Conservation (phyloP, 1,140 invertebrate species). For the Hylyphantes graminicola region DNA sequence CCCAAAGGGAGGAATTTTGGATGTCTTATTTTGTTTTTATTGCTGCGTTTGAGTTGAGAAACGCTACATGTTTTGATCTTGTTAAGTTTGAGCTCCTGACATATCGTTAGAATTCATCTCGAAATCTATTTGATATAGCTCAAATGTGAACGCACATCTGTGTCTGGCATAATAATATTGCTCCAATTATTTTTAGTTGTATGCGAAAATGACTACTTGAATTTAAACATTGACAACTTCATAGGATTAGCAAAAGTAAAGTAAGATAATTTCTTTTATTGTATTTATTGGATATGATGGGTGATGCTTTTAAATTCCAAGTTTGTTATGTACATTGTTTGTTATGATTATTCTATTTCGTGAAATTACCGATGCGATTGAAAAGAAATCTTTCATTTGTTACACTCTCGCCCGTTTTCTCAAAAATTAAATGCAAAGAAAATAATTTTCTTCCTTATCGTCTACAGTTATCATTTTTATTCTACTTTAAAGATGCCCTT, state of each 20-base stretch:
- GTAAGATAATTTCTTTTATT: not conserved
- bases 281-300: not conserved
- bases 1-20: constrained; percentile 49
- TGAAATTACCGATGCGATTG: not conserved
- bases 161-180: not conserved
- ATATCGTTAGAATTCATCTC: constrained; percentile 4
- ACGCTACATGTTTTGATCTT: constrained; percentile 20
- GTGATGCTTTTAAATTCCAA: not conserved
- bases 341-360: not conserved
- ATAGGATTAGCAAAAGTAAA: constrained; percentile 11
- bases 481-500: too few species aligned
- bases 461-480: too few species aligned
- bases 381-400: not conserved
- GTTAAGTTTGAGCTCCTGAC: constrained; percentile 1
- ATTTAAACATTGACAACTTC: constrained; percentile 4
- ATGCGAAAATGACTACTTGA: constrained; percentile 23
- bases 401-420: not conserved
- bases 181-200: not conserved
- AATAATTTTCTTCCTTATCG: too few species aligned
- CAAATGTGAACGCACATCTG: constrained; percentile 19
- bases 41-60: constrained; percentile 32
- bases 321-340: not conserved
- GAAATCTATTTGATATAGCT: not conserved
- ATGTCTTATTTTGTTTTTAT: constrained; percentile 50
- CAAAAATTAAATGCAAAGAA: not conserved